Conservation (phyloP, 2,113 vertebrate species). For the Scopus umbretta region DNA sequence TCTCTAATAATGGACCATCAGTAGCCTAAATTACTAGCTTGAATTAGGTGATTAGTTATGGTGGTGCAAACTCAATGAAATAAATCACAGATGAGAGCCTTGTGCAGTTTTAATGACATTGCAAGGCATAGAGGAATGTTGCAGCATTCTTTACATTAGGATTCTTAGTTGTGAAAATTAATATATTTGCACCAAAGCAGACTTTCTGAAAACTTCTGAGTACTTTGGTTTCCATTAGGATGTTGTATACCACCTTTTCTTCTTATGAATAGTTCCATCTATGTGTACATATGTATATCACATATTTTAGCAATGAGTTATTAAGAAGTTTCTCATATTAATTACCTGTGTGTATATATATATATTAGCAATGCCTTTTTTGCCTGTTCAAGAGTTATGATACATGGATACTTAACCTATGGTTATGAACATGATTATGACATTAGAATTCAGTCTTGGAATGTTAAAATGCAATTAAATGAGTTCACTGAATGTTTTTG, state of each 20-base stretch:
- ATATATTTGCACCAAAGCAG: not conserved
- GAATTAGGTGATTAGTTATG: not conserved
- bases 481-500: not conserved
- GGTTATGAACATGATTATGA: not conserved
- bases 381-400: not conserved
- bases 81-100: not conserved
- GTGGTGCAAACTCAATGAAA: not conserved
- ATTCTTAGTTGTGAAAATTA: not conserved
- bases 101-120: not conserved
- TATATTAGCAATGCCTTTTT: not conserved
- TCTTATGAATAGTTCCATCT: not conserved
- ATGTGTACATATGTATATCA: rapidly evolving
- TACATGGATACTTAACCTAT: not conserved
- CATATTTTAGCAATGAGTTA: not conserved
- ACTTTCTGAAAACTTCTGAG: not conserved
- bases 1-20: not conserved
- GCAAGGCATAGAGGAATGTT: not conserved
- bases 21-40: not conserved
- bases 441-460: not conserved
- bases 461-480: not conserved
- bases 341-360: rapidly evolving
- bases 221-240: not conserved
- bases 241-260: not conserved
- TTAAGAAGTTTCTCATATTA: not conserved
- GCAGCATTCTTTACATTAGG: not conserved